Conservation (phyloP, 2,797 vertebrate genomes). For the Xerus rutilus region DNA sequence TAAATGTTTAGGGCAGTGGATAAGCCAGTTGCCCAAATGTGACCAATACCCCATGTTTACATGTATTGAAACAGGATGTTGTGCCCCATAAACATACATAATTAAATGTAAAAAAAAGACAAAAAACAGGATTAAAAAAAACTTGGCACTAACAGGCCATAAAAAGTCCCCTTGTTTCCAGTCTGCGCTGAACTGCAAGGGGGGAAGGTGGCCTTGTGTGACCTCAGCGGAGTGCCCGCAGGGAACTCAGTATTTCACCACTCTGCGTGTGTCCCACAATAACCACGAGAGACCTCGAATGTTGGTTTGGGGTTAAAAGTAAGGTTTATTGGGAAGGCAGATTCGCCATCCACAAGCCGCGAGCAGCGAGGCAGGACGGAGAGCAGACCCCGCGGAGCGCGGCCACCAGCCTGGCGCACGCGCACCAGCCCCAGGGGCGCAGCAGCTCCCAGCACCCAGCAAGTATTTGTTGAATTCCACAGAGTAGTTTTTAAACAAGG, state of each 20-base stretch:
- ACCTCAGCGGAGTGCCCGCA: background rate
- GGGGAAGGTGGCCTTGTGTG: background rate
- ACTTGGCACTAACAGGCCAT: background rate
- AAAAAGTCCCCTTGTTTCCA: background rate
- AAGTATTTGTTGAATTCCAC: background rate
- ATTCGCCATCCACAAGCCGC: background rate
- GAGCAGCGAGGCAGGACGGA: background rate
- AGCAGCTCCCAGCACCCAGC: accelerated
- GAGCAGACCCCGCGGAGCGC: background rate
- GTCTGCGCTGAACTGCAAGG: background rate
- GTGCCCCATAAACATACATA: background rate
- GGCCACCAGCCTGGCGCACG: background rate
- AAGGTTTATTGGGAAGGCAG: background rate
- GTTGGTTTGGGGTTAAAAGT: background rate
- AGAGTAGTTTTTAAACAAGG: background rate
- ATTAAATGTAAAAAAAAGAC: too few relatives aligned
- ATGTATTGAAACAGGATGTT: background rate
- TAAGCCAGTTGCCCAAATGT: background rate
- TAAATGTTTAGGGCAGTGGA: background rate
- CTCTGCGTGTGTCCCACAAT: too few relatives aligned
- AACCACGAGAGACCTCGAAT: background rate
- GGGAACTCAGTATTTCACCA: accelerated
- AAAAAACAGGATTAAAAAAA: too few relatives aligned
- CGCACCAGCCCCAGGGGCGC: too few relatives aligned
- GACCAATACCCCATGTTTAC: background rate